Base-by-base conservation (phyloP, 1,140 invertebrate species). In the Cheumatopsyche charites region DNA sequence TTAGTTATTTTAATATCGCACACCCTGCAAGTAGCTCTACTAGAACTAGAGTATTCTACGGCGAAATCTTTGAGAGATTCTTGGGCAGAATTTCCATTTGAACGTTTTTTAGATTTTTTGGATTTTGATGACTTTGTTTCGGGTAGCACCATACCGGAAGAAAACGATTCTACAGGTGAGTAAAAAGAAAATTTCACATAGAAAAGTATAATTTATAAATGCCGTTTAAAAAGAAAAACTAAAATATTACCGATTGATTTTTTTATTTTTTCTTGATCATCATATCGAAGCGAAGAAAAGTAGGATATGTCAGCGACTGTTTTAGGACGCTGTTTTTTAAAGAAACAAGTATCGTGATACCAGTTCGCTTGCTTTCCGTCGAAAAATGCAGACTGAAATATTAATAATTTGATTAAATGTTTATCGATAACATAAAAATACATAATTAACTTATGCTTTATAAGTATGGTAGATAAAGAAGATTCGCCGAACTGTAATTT, bases 341-440 rank as follows among this genome's bases (percentile, higher is more conserved):
- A 98, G 80, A 99, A 98, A 80, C 96, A 98, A 1, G 86, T 84
- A 68, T 88, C 85, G 84, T 99, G 96, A 81, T 91, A 94, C 97
- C 97, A 98, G 73, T 91, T 90, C 1, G 94, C 86, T 72, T 91
- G 86, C 82, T 92, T 96, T 4, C 95, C 95, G 90, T 98, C 96
- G 86, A 94, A 93, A 77, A 91, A 88, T 9, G 92, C 89, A 29
- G 94, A 96, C 93, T 97, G 79, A 67, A 88, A 85, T 77, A 52
- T n/a, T n/a, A n/a, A n/a, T n/a, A n/a, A n/a, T n/a, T n/a, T n/a
- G n/a, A n/a, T n/a, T n/a, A n/a, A n/a, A n/a, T n/a, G n/a, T n/a
- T n/a, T n/a, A n/a, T n/a, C n/a, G n/a, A n/a, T n/a, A n/a, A n/a
- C n/a, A n/a, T n/a, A n/a, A n/a, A n/a, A n/a, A n/a, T n/a, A n/a